phyloP scores from a whole-genome alignment of 2,113 vertebrate species.

The Engystomops pustulosus region DNA sequence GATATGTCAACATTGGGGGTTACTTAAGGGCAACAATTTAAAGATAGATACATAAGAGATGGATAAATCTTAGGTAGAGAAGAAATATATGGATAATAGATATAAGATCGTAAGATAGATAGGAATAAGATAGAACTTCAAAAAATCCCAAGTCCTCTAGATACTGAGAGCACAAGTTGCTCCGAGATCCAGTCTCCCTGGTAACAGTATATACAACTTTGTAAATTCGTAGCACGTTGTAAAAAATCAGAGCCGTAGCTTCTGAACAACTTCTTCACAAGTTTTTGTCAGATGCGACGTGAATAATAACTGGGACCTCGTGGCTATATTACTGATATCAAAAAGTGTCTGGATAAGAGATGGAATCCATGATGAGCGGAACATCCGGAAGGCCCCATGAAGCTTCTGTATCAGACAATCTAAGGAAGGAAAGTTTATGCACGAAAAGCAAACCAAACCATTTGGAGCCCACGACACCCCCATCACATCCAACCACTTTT shows the following conservation, averaged over 20 bases:
- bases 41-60: too few species aligned
- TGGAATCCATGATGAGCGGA: background rate
- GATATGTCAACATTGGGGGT: too few species aligned
- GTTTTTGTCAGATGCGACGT: background rate
- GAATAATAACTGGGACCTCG: slow-evolving; percentile 1
- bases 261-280: background rate
- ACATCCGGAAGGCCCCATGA: background rate
- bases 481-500: too few species aligned
- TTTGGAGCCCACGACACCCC: too few species aligned
- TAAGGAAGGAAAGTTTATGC: background rate
- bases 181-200: background rate
- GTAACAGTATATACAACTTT: background rate
- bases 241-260: slow-evolving; percentile 4
- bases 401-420: background rate
- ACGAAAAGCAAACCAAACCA: too few species aligned
- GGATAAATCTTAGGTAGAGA: too few species aligned
- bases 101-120: too few species aligned
- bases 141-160: background rate
- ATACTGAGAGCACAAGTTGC: background rate
- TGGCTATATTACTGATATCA: background rate
- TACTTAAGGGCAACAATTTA: background rate
- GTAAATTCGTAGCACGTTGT: background rate
- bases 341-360: background rate
- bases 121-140: too few species aligned
- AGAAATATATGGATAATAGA: too few species aligned